These are phyloP conservation scores for Corythaixoides concolor DNA, from an alignment of 2,113 vertebrate species.

Conservation along the genomic window DNA sequence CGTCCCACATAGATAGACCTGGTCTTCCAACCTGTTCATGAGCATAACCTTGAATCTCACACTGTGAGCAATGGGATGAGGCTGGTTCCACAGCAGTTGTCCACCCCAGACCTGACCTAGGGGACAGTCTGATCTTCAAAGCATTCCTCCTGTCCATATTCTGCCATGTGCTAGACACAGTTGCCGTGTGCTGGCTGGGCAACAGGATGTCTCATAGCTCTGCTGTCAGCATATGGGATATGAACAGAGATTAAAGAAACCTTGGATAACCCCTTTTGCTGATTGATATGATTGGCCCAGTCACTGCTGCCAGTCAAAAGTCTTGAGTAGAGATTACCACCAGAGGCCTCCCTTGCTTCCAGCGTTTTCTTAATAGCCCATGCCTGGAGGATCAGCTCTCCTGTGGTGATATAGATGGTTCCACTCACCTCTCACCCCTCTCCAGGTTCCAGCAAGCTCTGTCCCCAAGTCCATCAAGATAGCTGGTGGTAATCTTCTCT, in stretches of 20 bases:
- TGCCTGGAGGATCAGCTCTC: background rate
- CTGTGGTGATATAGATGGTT: background rate
- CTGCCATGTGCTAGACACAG: background rate
- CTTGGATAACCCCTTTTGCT: background rate
- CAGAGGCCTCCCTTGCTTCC: background rate
- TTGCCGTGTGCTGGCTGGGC: background rate
- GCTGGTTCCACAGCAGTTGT: background rate
- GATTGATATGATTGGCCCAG: background rate
- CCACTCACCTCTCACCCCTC: background rate
- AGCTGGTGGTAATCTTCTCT: background rate
- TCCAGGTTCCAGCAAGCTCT: background rate
- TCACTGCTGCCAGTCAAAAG: background rate
- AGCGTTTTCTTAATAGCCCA: background rate
- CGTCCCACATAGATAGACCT: background rate
- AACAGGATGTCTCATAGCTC: background rate
- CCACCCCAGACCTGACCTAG: background rate
- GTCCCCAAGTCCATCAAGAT: background rate
- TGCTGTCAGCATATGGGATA: background rate
- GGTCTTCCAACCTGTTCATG: background rate
- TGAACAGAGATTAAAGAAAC: background rate
- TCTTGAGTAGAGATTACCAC: background rate
- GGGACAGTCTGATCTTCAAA: background rate
- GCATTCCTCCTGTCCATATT: background rate
- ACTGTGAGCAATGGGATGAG: background rate
- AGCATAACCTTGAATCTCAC: background rate